Evolutionary conservation across 1,140 invertebrate genomes (phyloP).

Genomic region (Camponotus vicinus): DNA sequence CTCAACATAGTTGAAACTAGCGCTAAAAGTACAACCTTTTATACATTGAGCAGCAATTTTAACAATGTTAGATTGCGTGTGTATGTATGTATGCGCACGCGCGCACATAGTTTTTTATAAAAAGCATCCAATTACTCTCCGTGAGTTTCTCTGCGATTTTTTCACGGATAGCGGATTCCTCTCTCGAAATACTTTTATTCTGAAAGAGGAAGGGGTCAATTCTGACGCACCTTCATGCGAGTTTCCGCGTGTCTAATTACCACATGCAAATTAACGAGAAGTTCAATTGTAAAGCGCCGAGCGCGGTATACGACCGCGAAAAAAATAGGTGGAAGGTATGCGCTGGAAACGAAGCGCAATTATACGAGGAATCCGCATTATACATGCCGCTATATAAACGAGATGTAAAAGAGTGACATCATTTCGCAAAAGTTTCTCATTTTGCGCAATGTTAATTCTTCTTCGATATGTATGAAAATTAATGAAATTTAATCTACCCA

Average conservation of each 20-base stretch:
- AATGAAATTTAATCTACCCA: background rate
- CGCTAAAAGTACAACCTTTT: background rate
- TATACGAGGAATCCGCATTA: slow-evolving; percentile 7
- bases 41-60: slow-evolving; percentile 1
- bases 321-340: slow-evolving; percentile 30
- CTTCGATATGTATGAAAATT: background rate
- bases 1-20: slow-evolving; percentile 25
- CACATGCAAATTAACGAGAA: slow-evolving; percentile 55
- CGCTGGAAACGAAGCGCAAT: slow-evolving; percentile 33
- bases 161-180: slow-evolving; percentile 17
- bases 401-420: background rate
- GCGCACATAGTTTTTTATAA: slow-evolving; percentile 22
- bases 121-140: slow-evolving; percentile 35
- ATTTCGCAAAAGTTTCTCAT: background rate
- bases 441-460: background rate
- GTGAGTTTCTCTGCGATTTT: slow-evolving; percentile 37
- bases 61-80: slow-evolving; percentile 1
- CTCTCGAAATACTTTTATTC: slow-evolving; percentile 7
- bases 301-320: background rate
- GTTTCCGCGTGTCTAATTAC: slow-evolving; percentile 45
- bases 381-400: background rate
- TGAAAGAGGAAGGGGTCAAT: slow-evolving; percentile 5
- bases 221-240: slow-evolving; percentile 11
- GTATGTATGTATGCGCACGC: no score
- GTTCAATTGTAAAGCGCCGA: slow-evolving; percentile 44